These are phyloP conservation scores for Cephus rjabovi DNA, from an alignment of 2,888 invertebrate species.

Conservation along the genomic window DNA sequence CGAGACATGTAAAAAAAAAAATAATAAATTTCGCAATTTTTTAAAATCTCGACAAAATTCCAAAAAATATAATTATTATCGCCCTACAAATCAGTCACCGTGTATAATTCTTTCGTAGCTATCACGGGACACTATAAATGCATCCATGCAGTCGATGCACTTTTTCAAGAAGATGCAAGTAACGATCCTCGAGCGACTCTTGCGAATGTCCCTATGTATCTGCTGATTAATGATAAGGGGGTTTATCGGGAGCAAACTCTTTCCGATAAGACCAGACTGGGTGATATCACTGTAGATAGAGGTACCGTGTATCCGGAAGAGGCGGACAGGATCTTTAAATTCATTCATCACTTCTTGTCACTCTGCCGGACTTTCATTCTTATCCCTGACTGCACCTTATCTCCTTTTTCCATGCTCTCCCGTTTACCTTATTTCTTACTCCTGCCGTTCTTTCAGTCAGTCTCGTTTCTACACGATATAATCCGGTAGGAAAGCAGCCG, in stretches of 20 bases:
- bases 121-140: not conserved
- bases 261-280: not conserved
- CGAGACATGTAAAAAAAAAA: slow-evolving; percentile 29
- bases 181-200: slow-evolving; percentile 21
- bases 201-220: slow-evolving; percentile 6
- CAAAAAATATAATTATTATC: not conserved
- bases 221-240: slow-evolving; percentile 41
- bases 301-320: not conserved
- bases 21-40: slow-evolving; percentile 5
- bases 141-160: not conserved
- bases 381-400: not conserved
- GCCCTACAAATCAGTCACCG: not conserved
- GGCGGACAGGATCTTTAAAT: slow-evolving; percentile 31
- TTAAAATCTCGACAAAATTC: not conserved
- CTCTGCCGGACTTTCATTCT: not conserved
- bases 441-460: not conserved
- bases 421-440: not conserved
- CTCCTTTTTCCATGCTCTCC: not conserved
- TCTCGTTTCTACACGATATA: not conserved
- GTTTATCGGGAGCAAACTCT: slow-evolving; percentile 23
- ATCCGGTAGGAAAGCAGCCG: not conserved
- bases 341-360: slow-evolving; percentile 41
- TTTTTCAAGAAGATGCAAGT: slow-evolving; percentile 20
- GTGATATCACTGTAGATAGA: not conserved
- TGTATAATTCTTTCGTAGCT: not conserved